phyloP scores from a whole-genome alignment of 2,113 vertebrate species.

The Ursus arctos region DNA sequence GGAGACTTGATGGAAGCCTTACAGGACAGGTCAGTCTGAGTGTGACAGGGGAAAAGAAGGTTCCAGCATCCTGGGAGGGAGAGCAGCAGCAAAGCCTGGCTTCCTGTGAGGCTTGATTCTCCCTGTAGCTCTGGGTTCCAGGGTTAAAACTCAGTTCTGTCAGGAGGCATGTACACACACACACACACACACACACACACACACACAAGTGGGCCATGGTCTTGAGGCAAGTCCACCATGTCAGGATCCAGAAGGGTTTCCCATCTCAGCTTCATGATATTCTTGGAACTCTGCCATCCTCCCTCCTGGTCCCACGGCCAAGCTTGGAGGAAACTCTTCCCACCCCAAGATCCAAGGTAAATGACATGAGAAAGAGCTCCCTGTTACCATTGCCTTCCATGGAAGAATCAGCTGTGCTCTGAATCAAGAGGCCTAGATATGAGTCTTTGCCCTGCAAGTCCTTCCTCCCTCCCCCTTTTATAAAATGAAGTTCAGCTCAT shows the following conservation, averaged over 20 bases:
- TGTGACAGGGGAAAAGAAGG: background rate
- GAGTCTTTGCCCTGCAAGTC: background rate
- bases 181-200: too few species aligned
- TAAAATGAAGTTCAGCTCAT: slow-evolving; percentile 48
- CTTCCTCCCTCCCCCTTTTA: background rate
- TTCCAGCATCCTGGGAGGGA: background rate
- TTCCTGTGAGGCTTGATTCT: background rate
- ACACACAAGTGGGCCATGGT: background rate
- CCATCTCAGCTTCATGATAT: background rate
- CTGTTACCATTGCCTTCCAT: background rate
- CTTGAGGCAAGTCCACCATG: background rate
- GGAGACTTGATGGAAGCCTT: background rate
- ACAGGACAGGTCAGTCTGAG: background rate
- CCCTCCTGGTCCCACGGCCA: background rate
- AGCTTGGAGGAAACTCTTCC: background rate
- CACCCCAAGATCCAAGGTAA: background rate
- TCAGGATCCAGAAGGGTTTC: background rate
- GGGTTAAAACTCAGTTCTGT: background rate
- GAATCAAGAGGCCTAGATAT: background rate
- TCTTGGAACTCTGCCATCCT: background rate
- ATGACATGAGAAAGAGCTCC: background rate
- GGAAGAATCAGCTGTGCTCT: background rate
- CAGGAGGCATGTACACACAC: background rate
- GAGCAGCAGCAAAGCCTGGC: background rate
- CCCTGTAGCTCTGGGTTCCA: background rate